Evolutionary conservation across 2,113 vertebrate genomes (phyloP), one percentile per base, ranked within the genome.

Genomic region (Brachyhypopomus gauderio): DNA sequence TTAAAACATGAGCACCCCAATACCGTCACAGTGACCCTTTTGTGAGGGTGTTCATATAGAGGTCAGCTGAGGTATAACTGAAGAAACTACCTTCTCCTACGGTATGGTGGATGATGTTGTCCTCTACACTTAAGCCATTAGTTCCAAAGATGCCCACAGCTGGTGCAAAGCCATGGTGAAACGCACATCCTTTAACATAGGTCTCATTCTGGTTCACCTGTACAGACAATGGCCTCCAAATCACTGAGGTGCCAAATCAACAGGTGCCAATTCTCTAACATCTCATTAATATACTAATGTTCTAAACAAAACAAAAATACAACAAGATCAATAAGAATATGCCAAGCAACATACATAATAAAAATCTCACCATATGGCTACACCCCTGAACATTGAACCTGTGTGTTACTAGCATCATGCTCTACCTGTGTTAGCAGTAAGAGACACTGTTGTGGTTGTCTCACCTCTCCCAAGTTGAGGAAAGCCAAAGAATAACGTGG

Each of bases 81-180:
- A 1, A 23, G 20, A 56, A 38, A 19, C 79, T 88, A 97, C 96
- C 95, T 93, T 96, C 94, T 81, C 95, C 95, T 9, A 95, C 94
- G 0, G 94, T 95, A 87, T 90, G 94, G 84, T 95, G 80, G 72
- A 96, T 89, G 73, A 96, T 23, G 70, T 96, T 97, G 56, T 96
- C 92, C 20, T 96, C 95, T 0, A 97, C 84, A 22, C 80, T 87
- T 7, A 97, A 64, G 1, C 90, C 91, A 5, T 92, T 85, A 0
- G 96, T 96, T 58, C 88, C 92, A 69, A 95, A 95, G 17, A 96
- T 92, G 0, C 96, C 95, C 25, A 97, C 88, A 2, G 95, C 95
- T 0, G 96, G 95, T 58, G 95, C 90, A 88, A 96, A 96, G 58
- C 94, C 92, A 2, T 93, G 83, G 16, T 96, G 95, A 84, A 97